Conservation (phyloP, 2,888 invertebrate species). For the Tenthredo notha region DNA sequence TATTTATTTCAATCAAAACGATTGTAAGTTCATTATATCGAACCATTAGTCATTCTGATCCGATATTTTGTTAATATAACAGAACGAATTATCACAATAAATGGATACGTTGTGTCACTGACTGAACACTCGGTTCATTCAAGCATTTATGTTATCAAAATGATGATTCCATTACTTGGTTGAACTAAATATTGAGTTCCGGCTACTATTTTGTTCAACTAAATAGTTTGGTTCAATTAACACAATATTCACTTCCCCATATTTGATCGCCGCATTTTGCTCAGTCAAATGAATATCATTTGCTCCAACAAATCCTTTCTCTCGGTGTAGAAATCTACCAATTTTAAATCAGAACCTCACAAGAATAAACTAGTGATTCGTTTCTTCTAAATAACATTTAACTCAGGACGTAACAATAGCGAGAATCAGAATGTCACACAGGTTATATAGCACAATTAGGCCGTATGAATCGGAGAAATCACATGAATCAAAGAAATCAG, state of each 20-base stretch:
- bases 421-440: too few species aligned
- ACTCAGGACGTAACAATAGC: too few species aligned
- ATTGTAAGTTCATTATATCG: not conserved
- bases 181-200: not conserved
- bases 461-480: too few species aligned
- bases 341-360: too few species aligned
- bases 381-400: too few species aligned
- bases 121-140: not conserved
- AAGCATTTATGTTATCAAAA: not conserved
- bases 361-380: too few species aligned
- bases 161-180: not conserved
- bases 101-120: not conserved
- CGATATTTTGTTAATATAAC: not conserved
- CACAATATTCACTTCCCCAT: not conserved
- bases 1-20: not conserved
- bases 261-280: slow-evolving; percentile 12
- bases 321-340: not conserved
- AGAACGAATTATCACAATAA: not conserved
- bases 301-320: slow-evolving; percentile 8
- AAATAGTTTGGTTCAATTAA: not conserved
- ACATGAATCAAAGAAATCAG: too few species aligned
- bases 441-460: too few species aligned
- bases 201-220: not conserved
- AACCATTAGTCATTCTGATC: not conserved
- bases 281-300: slow-evolving; percentile 8